phyloP scores from a whole-genome alignment of 2,797 vertebrate genomes.

The Rhinella marina region DNA sequence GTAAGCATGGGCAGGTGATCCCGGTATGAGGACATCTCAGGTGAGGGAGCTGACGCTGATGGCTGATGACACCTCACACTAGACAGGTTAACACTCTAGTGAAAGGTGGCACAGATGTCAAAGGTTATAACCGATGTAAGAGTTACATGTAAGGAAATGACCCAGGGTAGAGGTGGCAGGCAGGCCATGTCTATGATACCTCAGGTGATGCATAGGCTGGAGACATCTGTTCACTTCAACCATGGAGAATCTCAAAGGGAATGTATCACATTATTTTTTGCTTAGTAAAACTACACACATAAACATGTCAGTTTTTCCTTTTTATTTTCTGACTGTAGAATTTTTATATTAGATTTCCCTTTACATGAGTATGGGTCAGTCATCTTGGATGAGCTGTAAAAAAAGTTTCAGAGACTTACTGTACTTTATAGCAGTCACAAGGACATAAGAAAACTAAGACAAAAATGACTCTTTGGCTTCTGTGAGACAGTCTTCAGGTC shows the following conservation, averaged over 20 bases:
- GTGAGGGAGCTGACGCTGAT: conserved; percentile 46
- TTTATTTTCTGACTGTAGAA: too few species aligned
- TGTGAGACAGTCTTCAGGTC: too few species aligned
- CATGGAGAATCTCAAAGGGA: neutral
- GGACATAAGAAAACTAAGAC: too few species aligned
- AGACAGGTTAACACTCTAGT: conserved; percentile 27
- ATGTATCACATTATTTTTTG: neutral
- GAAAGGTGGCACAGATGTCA: conserved; percentile 48
- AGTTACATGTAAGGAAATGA: conserved; percentile 8
- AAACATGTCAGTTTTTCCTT: neutral
- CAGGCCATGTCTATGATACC: conserved; percentile 18
- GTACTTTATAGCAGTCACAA: too few species aligned
- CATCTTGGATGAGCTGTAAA: too few species aligned
- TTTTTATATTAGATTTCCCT: too few species aligned
- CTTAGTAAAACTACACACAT: neutral
- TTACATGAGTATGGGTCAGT: too few species aligned
- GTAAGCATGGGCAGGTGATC: conserved; percentile 21
- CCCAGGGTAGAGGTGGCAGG: neutral
- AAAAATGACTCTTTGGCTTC: too few species aligned
- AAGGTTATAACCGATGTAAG: conserved; percentile 27
- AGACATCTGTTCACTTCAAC: conserved; percentile 59
- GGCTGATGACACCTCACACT: neutral
- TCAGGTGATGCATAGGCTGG: neutral
- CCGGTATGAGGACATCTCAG: neutral
- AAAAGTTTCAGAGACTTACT: too few species aligned